Conservation (phyloP, 2,113 vertebrate species). For the Hyla sarda region DNA sequence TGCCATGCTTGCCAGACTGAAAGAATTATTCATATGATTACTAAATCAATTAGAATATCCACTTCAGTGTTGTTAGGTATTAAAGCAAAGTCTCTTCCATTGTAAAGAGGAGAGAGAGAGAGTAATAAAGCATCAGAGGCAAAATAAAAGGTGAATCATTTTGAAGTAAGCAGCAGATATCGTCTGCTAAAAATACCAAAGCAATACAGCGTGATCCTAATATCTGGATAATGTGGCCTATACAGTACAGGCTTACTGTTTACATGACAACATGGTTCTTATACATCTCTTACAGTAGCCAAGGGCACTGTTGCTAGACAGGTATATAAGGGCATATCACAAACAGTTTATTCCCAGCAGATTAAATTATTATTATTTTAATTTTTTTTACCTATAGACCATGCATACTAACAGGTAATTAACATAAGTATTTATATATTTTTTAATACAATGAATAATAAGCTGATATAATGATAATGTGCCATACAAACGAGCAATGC, state of each 20-base stretch:
- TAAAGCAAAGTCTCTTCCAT: conserved; percentile 7
- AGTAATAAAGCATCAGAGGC: not conserved
- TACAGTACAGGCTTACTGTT: not conserved
- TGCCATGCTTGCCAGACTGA: conserved; percentile 4
- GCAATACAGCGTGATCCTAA: not conserved
- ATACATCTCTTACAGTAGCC: not conserved
- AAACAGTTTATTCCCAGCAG: not conserved
- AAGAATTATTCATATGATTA: conserved; percentile 36
- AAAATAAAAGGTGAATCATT: not conserved
- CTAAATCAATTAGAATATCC: conserved; percentile 14
- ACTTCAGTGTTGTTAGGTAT: not conserved
- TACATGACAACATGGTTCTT: not conserved
- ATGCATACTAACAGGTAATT: not conserved
- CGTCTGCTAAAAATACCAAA: not conserved
- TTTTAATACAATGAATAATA: not conserved
- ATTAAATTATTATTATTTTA: not conserved
- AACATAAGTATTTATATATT: not conserved
- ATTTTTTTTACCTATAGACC: not conserved
- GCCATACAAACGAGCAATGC: not conserved
- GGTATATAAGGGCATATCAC: not conserved
- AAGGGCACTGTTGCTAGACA: conserved; percentile 37
- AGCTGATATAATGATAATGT: not conserved
- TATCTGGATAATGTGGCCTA: conserved; percentile 5
- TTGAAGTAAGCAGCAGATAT: not conserved
- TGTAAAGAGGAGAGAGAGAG: not conserved